Evolutionary conservation across 2,797 vertebrate genomes (phyloP), one percentile per base, ranked within the genome.

Genomic region (Silurus lanzhouensis): DNA sequence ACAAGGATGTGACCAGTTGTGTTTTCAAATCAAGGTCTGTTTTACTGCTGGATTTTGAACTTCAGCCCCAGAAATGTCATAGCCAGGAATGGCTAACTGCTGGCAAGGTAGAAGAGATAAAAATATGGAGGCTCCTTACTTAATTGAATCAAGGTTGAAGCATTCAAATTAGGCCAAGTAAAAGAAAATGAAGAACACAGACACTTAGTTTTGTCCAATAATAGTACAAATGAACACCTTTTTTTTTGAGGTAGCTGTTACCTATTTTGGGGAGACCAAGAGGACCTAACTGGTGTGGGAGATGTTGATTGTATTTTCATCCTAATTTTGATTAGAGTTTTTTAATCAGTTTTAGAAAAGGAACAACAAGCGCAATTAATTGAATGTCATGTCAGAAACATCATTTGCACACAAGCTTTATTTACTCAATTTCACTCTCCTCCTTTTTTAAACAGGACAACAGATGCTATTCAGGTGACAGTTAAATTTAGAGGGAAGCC

Each of bases 71-170:
- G 57, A 22, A 5, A 55, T 20, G 58, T 77, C 27, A 38, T 13
- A 60, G 57, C 8, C 55, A 60, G 9, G 25, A 76, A 76, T 76
- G 52, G 48, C 52, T 58, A 76, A 25, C 15, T 76, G 15, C 8
- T 31, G 52, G 10, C 75, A 77, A 77, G 75, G 15, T 58, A 58
- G 9, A 60, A 77, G 10, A 77, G 19, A 22, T 55, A 78, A 61
- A 12, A 13, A 74, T 63, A 58, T 79, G 84, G 85, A 87, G 80
- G 67, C 82, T 82, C 67, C 71, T 44, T 78, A 25, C 7, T 48
- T 87, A 74, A 87, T 89, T 84, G 82, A 82, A 84, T 89, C 82
- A 87, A 81, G 52, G 85, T 52, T 61, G 44, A 70, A 85, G 78
- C 63, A 82, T 8, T 77, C 20, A 55, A 61, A 22, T 81, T 79